These are phyloP conservation scores for Apostichopus parvimensis DNA, from an alignment of 35 echinoderm and acorn worm genomes.

Conservation along the genomic window DNA sequence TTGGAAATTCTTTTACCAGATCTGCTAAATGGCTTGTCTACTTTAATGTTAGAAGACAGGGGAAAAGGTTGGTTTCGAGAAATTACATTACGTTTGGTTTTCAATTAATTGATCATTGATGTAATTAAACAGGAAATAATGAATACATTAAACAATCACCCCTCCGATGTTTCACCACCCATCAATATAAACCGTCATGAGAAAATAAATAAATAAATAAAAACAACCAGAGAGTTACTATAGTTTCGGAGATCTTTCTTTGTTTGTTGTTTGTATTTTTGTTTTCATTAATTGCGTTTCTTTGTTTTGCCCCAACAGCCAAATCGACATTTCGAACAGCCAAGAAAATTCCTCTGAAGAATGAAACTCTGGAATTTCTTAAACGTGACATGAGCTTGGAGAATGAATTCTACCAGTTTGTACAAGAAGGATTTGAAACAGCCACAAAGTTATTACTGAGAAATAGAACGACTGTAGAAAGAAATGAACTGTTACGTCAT, in stretches of 20 bases:
- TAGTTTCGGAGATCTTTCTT: no score
- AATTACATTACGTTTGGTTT: no score
- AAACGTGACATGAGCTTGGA: constrained; percentile 17
- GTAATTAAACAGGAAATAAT: no score
- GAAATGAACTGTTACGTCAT: neutral
- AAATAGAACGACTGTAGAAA: neutral
- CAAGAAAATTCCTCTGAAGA: constrained; percentile 11
- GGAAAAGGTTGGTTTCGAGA: neutral
- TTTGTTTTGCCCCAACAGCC: neutral
- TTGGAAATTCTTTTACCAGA: constrained; percentile 27
- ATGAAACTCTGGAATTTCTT: constrained; percentile 13
- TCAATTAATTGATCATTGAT: no score
- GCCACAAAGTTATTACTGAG: neutral
- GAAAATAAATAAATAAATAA: no score
- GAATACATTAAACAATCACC: no score
- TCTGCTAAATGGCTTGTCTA: constrained; percentile 4
- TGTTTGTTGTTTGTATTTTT: no score
- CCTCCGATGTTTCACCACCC: no score
- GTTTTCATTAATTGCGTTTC: neutral
- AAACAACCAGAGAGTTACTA: no score
- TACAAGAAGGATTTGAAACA: neutral
- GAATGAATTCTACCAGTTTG: constrained; percentile 25
- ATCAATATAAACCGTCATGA: no score
- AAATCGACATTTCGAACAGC: neutral
- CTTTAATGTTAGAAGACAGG: neutral